Evolutionary conservation across 92 coral and sea anemone species (phyloP).

Genomic region (Epizoanthus rinbou): DNA sequence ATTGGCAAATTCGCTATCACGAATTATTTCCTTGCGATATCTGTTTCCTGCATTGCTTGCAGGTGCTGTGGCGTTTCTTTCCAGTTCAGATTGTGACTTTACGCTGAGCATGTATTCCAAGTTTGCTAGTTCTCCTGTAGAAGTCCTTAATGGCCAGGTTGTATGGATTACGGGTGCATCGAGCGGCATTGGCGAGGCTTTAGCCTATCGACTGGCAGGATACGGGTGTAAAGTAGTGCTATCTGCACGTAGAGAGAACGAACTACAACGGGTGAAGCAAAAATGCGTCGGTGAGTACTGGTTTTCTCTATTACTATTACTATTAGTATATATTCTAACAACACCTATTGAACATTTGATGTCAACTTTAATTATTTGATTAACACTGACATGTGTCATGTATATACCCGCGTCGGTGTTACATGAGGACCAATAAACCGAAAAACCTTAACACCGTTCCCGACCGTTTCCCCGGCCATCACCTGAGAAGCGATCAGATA

Average conservation of each 20-base stretch:
- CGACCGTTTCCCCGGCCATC: no score
- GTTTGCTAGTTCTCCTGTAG: constrained; percentile 75
- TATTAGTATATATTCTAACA: no score
- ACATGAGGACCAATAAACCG: no score
- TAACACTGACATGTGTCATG: no score
- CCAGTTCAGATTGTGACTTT: constrained; percentile 70
- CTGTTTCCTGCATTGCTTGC: background rate
- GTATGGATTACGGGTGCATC: constrained; percentile 99
- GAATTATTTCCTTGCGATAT: background rate
- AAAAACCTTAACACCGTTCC: no score
- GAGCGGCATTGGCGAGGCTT: constrained; percentile 91
- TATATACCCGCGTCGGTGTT: no score
- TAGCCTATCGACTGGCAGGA: constrained; percentile 85
- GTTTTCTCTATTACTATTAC: background rate
- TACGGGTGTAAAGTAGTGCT: constrained; percentile 87
- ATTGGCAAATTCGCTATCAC: background rate
- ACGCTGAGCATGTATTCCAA: constrained; percentile 73
- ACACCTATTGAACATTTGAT: no score
- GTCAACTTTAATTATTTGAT: no score
- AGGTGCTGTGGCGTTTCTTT: background rate
- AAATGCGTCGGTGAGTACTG: constrained; percentile 72
- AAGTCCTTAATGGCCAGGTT: constrained; percentile 74
- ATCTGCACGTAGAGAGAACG: constrained; percentile 85
- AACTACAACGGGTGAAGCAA: constrained; percentile 84
- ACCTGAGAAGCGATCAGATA: no score